Percentiles rank a stretch among this genome's conserved stretches.
phyloP scores from a whole-genome alignment of 2,113 vertebrate species.

The Oryzias curvinotus region DNA sequence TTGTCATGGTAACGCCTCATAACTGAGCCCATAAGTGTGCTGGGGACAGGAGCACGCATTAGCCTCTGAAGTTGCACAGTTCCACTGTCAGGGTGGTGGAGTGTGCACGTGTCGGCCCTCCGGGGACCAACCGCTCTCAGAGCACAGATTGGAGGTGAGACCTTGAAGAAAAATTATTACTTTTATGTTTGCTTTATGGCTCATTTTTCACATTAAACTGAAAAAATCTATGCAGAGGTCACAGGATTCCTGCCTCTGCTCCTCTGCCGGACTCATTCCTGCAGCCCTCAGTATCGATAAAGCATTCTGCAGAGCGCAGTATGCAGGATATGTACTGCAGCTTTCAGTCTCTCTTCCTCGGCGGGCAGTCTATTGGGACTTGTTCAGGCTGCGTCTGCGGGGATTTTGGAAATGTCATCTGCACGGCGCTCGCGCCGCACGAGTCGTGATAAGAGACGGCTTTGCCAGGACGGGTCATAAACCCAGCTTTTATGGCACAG shows the following conservation, averaged over 20 bases:
- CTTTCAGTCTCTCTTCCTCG: conserved; percentile 63
- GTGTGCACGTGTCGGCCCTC: conserved; percentile 64
- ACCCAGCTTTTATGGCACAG: conserved; percentile 62
- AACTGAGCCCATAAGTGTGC: conserved; percentile 20
- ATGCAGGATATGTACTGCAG: conserved; percentile 67
- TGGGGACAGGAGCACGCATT: conserved; percentile 50
- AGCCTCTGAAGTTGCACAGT: conserved; percentile 56
- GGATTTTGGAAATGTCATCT: conserved; percentile 63
- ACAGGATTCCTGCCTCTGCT: conserved; percentile 59
- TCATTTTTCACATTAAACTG: conserved; percentile 83
- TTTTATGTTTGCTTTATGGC: conserved; percentile 86
- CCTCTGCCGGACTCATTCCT: conserved; percentile 50
- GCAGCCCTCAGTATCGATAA: conserved; percentile 68
- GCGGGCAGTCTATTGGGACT: conserved; percentile 64
- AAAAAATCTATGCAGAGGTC: conserved; percentile 81
- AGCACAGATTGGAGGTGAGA: conserved; percentile 72
- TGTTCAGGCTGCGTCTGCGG: conserved; percentile 59
- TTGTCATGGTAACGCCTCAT: conserved; percentile 5
- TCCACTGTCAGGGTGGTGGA: conserved; percentile 51
- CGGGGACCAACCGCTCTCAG: conserved; percentile 55
- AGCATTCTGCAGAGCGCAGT: conserved; percentile 69
- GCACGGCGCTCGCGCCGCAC: conserved; percentile 21
- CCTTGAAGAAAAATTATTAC: conserved; percentile 78
- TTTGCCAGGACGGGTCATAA: conserved; percentile 47
- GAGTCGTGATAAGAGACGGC: conserved; percentile 43